A percentile compares a stretch with the other conserved stretches of the same genome.
Conservation (phyloP, 2,888 invertebrate species). For the Colletes collaris region DNA sequence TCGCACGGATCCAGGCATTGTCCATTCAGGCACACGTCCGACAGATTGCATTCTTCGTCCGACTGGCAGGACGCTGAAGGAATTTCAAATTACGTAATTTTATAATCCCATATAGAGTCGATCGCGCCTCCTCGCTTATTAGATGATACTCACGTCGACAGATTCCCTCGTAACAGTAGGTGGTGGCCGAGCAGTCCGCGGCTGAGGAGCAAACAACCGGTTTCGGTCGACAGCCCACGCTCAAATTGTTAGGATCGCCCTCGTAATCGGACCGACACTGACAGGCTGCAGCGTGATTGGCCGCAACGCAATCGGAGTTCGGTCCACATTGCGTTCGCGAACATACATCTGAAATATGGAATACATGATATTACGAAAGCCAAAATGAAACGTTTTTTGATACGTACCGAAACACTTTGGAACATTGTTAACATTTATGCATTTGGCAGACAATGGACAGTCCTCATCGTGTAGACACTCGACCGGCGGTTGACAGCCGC, state of each 20-base stretch:
- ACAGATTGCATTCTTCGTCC: slow-evolving; percentile 90
- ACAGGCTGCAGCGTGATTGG: slow-evolving; percentile 90
- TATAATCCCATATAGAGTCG: background rate
- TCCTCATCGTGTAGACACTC: slow-evolving; percentile 92
- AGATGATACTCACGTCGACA: slow-evolving; percentile 89
- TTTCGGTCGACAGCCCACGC: slow-evolving; percentile 89
- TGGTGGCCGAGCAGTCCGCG: slow-evolving; percentile 90
- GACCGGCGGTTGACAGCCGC: slow-evolving; percentile 92
- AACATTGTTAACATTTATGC: slow-evolving; percentile 88
- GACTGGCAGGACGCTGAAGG: slow-evolving; percentile 89
- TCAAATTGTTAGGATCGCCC: slow-evolving; percentile 89
- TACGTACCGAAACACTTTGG: slow-evolving; percentile 90
- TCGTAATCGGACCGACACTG: slow-evolving; percentile 91
- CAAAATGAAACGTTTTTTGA: background rate
- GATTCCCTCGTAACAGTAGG: slow-evolving; percentile 91
- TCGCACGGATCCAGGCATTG: slow-evolving; percentile 93
- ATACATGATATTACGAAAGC: too few species aligned
- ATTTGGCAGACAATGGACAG: slow-evolving; percentile 92
- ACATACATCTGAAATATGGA: slow-evolving; percentile 87
- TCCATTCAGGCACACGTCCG: slow-evolving; percentile 92
- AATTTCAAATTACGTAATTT: slow-evolving; percentile 5
- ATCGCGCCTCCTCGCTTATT: background rate
- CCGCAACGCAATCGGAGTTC: slow-evolving; percentile 92
- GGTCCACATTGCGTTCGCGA: slow-evolving; percentile 90
- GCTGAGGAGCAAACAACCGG: slow-evolving; percentile 89